Evolutionary conservation across 64 coral and sea anemone genomes (phyloP), one percentile per base, ranked within the genome.

Genomic region (Montipora efflorescens): DNA sequence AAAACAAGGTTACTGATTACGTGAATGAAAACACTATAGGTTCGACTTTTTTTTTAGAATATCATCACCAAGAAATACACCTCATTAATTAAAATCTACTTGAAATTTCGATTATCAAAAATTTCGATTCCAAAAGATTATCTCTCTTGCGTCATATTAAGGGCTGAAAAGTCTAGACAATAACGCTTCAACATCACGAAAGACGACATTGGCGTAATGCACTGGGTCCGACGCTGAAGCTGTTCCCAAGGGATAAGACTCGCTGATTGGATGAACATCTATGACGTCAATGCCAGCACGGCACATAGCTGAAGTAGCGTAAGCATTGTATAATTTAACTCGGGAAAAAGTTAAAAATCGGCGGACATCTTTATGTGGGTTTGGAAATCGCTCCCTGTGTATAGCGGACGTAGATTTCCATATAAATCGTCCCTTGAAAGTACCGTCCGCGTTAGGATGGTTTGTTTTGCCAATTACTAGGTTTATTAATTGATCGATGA

Each of bases 331-430:
- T 2, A 98, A 47, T 22, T 91, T 73, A 43, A 98, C 87, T 10
- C 96, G 88, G 13, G 94, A 87, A 79, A 59, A 96, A 28, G 95
- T 96, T 12, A 96, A 19, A 75, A 96, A 96, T 22, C 95, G 91
- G 4, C 95, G 91, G 5, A 96, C 95, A 78, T 96, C 95, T 80
- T 96, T 96, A 58, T 93, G 95, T 14, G 95, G 95, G 52, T 96
- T 59, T 68, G 91, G 87, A 74, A 93, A 96, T 66, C 95, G 62
- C 12, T 96, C 91, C 49, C 95, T 89, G 91, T 90, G 88, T 47
- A 96, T 50, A 7, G 95, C 95, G 58, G 95, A 93, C 21, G 95
- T 90, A 21, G 95, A 90, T 57, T 92, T 96, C 95, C 95, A 96
- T 74, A 96, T 90, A 43, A 96, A 93, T 25, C 78, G 67, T 0